Evolutionary conservation across 1,140 invertebrate genomes (phyloP), one percentile per base, ranked within the genome.

Genomic region (Achatina immaculata): DNA sequence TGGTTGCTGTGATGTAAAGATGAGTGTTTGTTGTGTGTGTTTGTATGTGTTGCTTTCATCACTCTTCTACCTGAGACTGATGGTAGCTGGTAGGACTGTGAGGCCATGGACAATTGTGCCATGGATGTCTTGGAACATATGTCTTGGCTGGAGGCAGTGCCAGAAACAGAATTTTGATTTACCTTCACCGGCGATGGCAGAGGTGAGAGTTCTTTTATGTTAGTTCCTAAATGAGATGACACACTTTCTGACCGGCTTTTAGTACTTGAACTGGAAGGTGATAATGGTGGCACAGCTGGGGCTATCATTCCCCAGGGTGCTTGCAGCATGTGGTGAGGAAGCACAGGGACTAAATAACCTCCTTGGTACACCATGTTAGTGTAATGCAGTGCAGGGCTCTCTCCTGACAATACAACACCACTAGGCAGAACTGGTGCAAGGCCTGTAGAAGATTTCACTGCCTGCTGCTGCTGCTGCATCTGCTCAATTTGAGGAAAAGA

Each of bases 331-430:
- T 80, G 78, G 16, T 14, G 68, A 51, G 58, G 58, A 2, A 31
- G 40, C 38, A 42, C 28, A n/a, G 68, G 78, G 34, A 80, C 21
- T 31, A 72, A 43, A 21, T 71, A 72, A 28, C 78, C 78, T 31
- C 78, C 48, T n/a, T 48, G 34, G 45, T 38, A 72, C 43, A 80
- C 31, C 45, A 80, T 38, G 58, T 80, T 72, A 24, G 78, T 34
- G 28, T 78, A 45, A 51, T 40, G 38, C 65, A 42, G 62, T 7
- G 40, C 4, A 34, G 42, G 7, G 28, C 31, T 75, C 4, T 75
- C 72, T 40, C 43, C 72, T 21, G 68, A n/a, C 40, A 71, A 11
- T 4, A 40, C 4, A 43, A 40, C 40, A 6, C 38, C 40, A 42
- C 2, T 2, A 28, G 68, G 38, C 68, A 43, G 48, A 24, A 21